Evolutionary conservation across 2,888 invertebrate species (phyloP).

Genomic region (Argyra leucocephala): DNA sequence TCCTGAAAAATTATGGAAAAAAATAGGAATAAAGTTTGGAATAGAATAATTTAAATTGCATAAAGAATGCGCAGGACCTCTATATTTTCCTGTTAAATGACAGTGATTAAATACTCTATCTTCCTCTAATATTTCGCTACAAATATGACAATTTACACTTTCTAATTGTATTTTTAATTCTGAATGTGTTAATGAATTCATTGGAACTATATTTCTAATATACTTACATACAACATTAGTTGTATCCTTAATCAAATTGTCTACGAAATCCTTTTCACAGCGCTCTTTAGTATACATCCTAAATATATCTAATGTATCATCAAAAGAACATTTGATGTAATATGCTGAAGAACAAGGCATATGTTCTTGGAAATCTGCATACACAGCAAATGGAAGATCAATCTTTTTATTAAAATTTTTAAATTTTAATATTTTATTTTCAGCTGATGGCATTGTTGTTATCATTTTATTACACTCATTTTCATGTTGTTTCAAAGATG

Average conservation of each 20-base stretch:
- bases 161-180: neutral
- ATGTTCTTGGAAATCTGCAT: neutral
- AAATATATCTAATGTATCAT: neutral
- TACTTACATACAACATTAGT: neutral
- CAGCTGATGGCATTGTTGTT: constrained; percentile 23
- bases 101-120: constrained; percentile 18
- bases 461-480: neutral
- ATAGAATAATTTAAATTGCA: neutral
- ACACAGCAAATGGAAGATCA: neutral
- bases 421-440: constrained; percentile 21
- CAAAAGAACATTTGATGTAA: neutral
- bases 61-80: constrained; percentile 21
- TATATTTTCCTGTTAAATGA: constrained; percentile 25
- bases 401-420: constrained; percentile 18
- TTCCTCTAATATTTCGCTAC: neutral
- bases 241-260: too few species aligned
- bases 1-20: constrained; percentile 16
- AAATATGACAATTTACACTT: neutral
- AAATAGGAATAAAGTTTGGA: constrained; percentile 16
- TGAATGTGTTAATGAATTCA: neutral
- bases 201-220: neutral
- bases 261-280: neutral
- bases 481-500: neutral
- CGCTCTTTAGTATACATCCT: neutral
- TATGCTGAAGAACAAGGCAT: neutral